A percentile compares a stretch with the other conserved stretches of the same genome.
phyloP scores from a whole-genome alignment of 2,797 vertebrate genomes.

The Gymnoscopelus braueri region DNA sequence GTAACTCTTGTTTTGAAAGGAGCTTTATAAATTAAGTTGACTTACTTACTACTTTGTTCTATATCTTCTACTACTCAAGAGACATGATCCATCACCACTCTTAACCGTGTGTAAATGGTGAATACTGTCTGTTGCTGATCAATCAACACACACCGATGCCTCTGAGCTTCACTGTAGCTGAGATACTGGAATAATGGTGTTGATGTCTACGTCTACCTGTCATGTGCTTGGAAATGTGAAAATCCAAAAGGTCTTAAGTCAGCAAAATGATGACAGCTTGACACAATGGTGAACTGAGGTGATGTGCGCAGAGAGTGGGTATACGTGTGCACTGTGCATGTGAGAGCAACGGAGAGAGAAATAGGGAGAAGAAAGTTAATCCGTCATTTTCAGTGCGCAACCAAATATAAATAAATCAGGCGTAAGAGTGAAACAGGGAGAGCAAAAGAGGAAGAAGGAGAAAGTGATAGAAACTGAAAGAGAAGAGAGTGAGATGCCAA shows the following conservation, averaged over 20 bases:
- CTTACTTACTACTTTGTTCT: too few relatives aligned
- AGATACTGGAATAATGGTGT: too few relatives aligned
- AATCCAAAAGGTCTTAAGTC: not conserved
- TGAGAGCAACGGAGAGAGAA: not conserved
- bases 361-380: not conserved
- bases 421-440: not conserved
- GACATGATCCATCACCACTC: too few relatives aligned
- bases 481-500: conserved; percentile 3
- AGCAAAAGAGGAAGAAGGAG: not conserved
- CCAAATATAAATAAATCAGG: not conserved
- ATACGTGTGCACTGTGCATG: conserved; percentile 18
- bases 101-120: too few relatives aligned
- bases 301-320: conserved; percentile 7
- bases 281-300: conserved; percentile 58
- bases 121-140: too few relatives aligned
- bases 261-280: conserved; percentile 34
- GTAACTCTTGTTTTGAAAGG: too few relatives aligned
- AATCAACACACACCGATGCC: too few relatives aligned
- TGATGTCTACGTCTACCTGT: not conserved
- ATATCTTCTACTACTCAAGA: too few relatives aligned
- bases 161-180: too few relatives aligned
- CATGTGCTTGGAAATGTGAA: not conserved
- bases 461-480: not conserved
- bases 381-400: too few relatives aligned
- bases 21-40: too few relatives aligned